These are phyloP conservation scores for Drosophila sechellia DNA, from an alignment of 1,140 invertebrate species.

Conservation along the genomic window DNA sequence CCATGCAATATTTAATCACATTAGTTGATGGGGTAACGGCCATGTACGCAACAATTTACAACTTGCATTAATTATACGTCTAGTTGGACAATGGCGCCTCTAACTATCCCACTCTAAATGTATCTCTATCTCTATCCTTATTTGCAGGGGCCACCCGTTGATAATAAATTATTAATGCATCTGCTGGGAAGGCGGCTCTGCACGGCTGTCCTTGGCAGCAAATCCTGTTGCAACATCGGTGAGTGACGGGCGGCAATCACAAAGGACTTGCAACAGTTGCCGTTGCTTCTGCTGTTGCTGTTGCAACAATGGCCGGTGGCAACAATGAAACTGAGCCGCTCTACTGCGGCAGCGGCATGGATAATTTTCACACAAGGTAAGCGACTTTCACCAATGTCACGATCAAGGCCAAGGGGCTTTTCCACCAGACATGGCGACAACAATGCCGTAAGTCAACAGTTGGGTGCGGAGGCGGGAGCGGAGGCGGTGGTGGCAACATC, in stretches of 20 bases:
- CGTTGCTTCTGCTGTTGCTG: slow-evolving; percentile 1
- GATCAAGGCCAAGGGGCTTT: slow-evolving; percentile 32
- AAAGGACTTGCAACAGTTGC: slow-evolving; percentile 28
- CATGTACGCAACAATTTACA: slow-evolving; percentile 52
- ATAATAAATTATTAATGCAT: slow-evolving; percentile 68
- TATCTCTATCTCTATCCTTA: not conserved
- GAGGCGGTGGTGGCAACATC: not conserved
- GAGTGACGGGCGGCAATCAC: slow-evolving; percentile 38
- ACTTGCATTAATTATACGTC: slow-evolving; percentile 59
- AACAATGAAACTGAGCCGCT: slow-evolving; percentile 75
- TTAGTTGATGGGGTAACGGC: slow-evolving; percentile 29
- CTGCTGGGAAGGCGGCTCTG: slow-evolving; percentile 32
- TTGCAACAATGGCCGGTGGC: slow-evolving; percentile 63
- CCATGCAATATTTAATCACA: slow-evolving; percentile 45
- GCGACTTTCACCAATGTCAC: slow-evolving; percentile 43
- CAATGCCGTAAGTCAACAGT: not conserved
- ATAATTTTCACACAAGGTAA: slow-evolving; percentile 80
- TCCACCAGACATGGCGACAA: slow-evolving; percentile 10
- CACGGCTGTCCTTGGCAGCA: slow-evolving; percentile 59
- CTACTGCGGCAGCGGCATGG: slow-evolving; percentile 78
- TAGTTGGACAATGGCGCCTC: slow-evolving; percentile 29
- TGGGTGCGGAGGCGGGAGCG: no score
- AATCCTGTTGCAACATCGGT: slow-evolving; percentile 12
- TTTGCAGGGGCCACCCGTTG: slow-evolving; percentile 29
- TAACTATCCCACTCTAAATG: not conserved